A percentile compares a stretch with the other conserved stretches of the same genome.
Conservation (phyloP, 2,113 vertebrate genomes). For the Toxotes chatareus region DNA sequence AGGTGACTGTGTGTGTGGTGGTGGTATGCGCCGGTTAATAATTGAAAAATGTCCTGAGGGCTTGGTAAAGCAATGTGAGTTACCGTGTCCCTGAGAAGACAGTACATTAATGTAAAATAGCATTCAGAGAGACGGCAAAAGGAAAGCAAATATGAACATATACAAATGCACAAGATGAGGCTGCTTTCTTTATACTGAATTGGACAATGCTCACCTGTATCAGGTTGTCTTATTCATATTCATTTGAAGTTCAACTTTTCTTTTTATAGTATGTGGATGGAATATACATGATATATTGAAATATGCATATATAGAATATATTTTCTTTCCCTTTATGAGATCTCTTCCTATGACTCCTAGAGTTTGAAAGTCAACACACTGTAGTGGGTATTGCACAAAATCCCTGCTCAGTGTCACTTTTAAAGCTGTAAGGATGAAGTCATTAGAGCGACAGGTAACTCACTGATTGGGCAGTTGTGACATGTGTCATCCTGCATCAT, state of each 20-base stretch:
- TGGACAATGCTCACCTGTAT: not conserved
- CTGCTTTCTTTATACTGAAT: not conserved
- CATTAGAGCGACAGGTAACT: not conserved
- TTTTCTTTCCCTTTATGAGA: not conserved
- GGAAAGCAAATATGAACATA: not conserved
- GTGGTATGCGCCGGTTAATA: slow-evolving; percentile 43
- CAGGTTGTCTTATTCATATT: not conserved
- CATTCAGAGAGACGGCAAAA: slow-evolving; percentile 14
- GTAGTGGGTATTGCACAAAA: not conserved
- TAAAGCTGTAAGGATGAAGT: not conserved
- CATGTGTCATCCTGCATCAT: slow-evolving; percentile 13
- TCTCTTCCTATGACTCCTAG: not conserved
- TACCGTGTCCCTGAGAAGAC: slow-evolving; percentile 22
- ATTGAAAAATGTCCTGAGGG: slow-evolving; percentile 59
- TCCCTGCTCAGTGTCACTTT: not conserved
- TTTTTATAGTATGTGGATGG: not conserved
- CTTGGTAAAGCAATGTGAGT: slow-evolving; percentile 44
- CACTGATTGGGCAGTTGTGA: not conserved
- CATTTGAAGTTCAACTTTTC: not conserved
- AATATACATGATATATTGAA: not conserved
- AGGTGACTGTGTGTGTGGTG: slow-evolving; percentile 1
- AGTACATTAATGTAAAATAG: slow-evolving; percentile 37
- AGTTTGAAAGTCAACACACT: not conserved
- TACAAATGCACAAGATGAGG: not conserved
- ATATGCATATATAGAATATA: not conserved